Evolutionary conservation across 2,888 invertebrate species (phyloP).

Genomic region (Papilio protenor): DNA sequence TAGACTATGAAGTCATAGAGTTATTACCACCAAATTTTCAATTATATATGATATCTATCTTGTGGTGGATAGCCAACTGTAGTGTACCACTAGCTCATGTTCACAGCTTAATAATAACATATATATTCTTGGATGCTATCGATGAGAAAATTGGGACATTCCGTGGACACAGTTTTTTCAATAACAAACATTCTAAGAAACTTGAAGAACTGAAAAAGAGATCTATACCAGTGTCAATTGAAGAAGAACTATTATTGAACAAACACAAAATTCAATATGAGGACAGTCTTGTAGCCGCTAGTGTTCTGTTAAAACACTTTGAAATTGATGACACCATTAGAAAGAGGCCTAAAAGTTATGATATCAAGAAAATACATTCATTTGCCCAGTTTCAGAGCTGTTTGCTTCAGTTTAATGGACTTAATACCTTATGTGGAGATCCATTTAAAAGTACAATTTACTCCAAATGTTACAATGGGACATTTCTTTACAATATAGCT

Average conservation of each 20-base stretch:
- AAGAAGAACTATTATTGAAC: conserved; percentile 68
- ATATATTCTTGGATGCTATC: conserved; percentile 83
- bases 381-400: conserved; percentile 88
- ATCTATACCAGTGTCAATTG: conserved; percentile 45
- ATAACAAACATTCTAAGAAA: conserved; percentile 72
- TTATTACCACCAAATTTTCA: conserved; percentile 84
- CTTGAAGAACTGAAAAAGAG: conserved; percentile 64
- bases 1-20: conserved; percentile 67
- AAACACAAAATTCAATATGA: conserved; percentile 80
- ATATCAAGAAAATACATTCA: conserved; percentile 83
- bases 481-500: conserved; percentile 90
- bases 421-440: conserved; percentile 87
- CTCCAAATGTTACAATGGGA: conserved; percentile 89
- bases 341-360: conserved; percentile 82
- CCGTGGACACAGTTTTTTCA: conserved; percentile 77
- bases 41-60: conserved; percentile 82
- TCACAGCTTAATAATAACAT: conserved; percentile 84
- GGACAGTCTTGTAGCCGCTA: conserved; percentile 85
- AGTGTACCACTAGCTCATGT: conserved; percentile 75
- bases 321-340: conserved; percentile 82
- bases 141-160: conserved; percentile 84
- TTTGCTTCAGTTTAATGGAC: conserved; percentile 81
- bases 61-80: conserved; percentile 85
- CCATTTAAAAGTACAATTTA: conserved; percentile 84
- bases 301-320: conserved; percentile 84